Evolutionary conservation across 2,888 invertebrate genomes (phyloP).

Genomic region (Steromphala cineraria): DNA sequence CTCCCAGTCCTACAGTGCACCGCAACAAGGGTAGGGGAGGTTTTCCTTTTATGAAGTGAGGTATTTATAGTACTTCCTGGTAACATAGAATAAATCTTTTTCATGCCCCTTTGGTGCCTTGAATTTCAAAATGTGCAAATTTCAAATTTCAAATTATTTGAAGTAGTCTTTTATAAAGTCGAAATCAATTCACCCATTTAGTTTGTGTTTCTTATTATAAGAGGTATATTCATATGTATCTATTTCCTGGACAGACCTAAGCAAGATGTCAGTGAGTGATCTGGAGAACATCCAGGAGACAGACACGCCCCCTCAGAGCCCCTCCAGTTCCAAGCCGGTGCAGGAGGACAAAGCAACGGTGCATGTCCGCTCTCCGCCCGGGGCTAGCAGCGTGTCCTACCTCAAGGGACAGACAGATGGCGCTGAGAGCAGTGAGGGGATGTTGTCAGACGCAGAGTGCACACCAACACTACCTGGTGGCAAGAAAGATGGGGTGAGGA

Average conservation of each 20-base stretch:
- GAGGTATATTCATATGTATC: too few relatives aligned
- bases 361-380: conserved; percentile 38
- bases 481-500: conserved; percentile 39
- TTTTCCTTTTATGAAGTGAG: not conserved
- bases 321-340: conserved; percentile 46
- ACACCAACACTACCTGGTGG: conserved; percentile 42
- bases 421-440: conserved; percentile 46
- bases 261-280: conserved; percentile 75
- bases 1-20: conserved; percentile 70
- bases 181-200: too few relatives aligned
- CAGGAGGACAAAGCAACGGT: conserved; percentile 42
- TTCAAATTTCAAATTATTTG: too few relatives aligned
- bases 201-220: too few relatives aligned
- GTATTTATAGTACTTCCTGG: not conserved
- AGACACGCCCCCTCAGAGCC: conserved; percentile 74
- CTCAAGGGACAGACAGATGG: conserved; percentile 45
- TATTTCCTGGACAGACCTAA: conserved; percentile 68
- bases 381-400: conserved; percentile 50
- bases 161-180: too few relatives aligned
- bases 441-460: conserved; percentile 45
- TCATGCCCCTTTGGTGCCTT: too few relatives aligned
- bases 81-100: too few relatives aligned
- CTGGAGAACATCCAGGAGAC: conserved; percentile 75
- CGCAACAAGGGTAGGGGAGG: conserved; percentile 66
- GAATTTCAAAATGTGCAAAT: too few relatives aligned